These are phyloP conservation scores for Meteorus cinctellus DNA, from an alignment of 2,888 invertebrate genomes.

Conservation along the genomic window DNA sequence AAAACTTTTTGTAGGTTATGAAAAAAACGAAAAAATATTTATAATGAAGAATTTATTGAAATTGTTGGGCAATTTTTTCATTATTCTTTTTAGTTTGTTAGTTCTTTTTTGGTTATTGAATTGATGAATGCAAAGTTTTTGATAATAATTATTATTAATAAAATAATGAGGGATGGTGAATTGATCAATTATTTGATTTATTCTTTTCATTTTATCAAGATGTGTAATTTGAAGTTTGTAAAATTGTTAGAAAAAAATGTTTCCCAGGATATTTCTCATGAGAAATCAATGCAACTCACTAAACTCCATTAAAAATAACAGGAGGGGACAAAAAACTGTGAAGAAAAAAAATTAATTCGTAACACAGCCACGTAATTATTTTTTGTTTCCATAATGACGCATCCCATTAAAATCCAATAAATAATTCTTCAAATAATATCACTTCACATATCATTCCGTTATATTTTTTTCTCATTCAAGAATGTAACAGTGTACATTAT, in stretches of 20 bases:
- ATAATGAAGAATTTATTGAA: too few relatives aligned
- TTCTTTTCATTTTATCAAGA: not conserved
- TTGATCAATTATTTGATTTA: not conserved
- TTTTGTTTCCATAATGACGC: not conserved
- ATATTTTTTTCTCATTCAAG: not conserved
- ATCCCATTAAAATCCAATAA: not conserved
- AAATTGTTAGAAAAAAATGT: too few relatives aligned
- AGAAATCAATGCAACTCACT: not conserved
- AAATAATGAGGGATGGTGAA: too few relatives aligned
- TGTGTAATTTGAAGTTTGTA: not conserved
- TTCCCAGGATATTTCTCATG: too few relatives aligned
- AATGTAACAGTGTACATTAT: not conserved
- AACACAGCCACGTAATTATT: not conserved
- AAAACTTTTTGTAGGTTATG: too few relatives aligned
- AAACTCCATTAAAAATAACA: constrained; percentile 11
- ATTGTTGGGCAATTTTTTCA: not conserved
- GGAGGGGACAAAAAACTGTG: not conserved
- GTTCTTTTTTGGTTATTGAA: too few relatives aligned
- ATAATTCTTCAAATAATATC: not conserved
- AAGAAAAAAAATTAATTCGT: not conserved
- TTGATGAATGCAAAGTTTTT: too few relatives aligned
- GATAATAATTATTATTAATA: too few relatives aligned
- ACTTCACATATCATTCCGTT: not conserved
- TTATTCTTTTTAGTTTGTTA: not conserved
- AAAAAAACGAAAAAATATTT: too few relatives aligned